Evolutionary conservation across 2,113 vertebrate genomes (phyloP), one percentile per base, ranked within the genome.

Genomic region (Rissa tridactyla): DNA sequence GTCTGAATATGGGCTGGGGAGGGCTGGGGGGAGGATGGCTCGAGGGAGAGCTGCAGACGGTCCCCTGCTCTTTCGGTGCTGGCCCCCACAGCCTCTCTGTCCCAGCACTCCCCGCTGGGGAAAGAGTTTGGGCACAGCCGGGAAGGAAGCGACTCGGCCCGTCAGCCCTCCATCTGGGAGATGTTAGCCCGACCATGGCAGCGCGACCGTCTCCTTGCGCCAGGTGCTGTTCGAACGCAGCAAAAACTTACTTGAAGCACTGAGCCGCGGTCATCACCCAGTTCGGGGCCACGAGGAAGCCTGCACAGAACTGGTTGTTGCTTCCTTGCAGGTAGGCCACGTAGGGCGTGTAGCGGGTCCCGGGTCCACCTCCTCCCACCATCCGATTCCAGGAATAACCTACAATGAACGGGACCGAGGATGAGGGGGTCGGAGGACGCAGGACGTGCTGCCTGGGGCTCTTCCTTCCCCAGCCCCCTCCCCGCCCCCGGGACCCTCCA

Each of bases 211-310:
- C n/a, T 11, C 0, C 0, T 17, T 19, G 47, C 3, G 0, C 25
- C 60, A 26, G 52, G 29, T 6, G 75, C 86, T 25, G 32, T 5
- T 29, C 1, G 2, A 58, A 4, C 19, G 1, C 6, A 15, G 42
- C 29, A 10, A 5, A 9, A 2, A 88, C 97, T 97, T 66, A 98
- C 97, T 1, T 4, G 0, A 19, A 23, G 72, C 97, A 98, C 86
- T 97, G 97, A 38, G 97, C 97, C 0, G 97, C 97, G 2, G 97
- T 96, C 94, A 98, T 76, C 82, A 98, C 96, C 97, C 97, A 98
- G 49, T 34, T 27, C 0, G 92, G 94, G 32, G 83, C 86, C 87
- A 98, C 94, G 0, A 98, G 81, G 81, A 97, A 96, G 3, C 97
- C 97, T 1, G 90, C 93, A 1, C 97, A 98, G 92, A 32, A 88